Percentiles rank a stretch among this genome's conserved stretches.
Evolutionary conservation across 2,113 vertebrate genomes (phyloP).

Genomic region (Morone chrysops): DNA sequence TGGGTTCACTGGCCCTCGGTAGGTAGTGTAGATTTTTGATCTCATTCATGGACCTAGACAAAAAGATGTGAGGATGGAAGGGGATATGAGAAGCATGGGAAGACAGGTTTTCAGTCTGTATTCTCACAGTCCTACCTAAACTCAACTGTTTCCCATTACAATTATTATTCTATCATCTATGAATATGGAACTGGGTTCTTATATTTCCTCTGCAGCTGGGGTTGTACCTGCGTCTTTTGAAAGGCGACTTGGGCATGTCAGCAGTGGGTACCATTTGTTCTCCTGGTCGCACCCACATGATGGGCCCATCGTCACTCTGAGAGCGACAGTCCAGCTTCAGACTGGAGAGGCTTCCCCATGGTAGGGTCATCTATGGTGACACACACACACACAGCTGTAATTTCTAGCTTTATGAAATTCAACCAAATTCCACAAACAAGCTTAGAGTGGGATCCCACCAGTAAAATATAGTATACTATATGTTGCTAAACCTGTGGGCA

Average conservation of each 20-base stretch:
- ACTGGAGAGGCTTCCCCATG: slow-evolving; percentile 96
- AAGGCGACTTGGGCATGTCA: slow-evolving; percentile 98
- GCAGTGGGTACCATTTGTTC: slow-evolving; percentile 99
- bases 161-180: neutral
- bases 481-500: neutral
- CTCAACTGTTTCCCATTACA: neutral
- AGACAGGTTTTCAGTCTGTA: neutral
- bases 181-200: no score
- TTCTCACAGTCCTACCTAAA: neutral
- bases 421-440: neutral
- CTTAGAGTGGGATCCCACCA: neutral
- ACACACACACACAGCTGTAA: neutral
- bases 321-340: slow-evolving; percentile 95
- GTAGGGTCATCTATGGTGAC: slow-evolving; percentile 91
- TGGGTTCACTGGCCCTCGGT: slow-evolving; percentile 94
- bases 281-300: slow-evolving; percentile 98
- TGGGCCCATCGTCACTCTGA: slow-evolving; percentile 97
- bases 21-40: slow-evolving; percentile 98
- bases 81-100: neutral
- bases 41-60: slow-evolving; percentile 95
- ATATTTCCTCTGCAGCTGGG: neutral
- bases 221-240: slow-evolving; percentile 94
- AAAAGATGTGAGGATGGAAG: neutral
- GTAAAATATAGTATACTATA: neutral
- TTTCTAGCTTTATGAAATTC: neutral